A percentile compares a stretch with the other conserved stretches of the same genome.
These are phyloP conservation scores for Sebastes umbrosus DNA, from an alignment of 2,797 vertebrate species.

Conservation along the genomic window DNA sequence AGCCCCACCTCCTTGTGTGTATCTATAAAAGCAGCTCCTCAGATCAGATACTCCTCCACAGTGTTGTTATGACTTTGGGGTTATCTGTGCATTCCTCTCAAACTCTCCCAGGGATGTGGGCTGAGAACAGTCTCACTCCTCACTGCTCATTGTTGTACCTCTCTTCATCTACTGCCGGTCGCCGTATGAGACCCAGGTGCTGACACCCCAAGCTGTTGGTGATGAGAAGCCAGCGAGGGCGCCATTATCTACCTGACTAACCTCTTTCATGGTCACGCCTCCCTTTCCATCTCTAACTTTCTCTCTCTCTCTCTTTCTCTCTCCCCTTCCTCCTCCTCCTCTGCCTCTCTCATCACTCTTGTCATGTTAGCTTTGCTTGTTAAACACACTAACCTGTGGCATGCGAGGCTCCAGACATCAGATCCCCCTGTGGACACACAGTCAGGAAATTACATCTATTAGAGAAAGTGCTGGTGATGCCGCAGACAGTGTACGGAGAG, in stretches of 20 bases:
- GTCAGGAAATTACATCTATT: conserved; percentile 68
- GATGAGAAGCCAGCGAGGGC: conserved; percentile 14
- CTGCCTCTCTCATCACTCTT: conserved; percentile 23
- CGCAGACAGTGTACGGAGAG: conserved; percentile 25
- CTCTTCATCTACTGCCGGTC: conserved; percentile 3
- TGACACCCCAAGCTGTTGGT: conserved; percentile 19
- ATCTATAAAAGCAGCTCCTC: conserved; percentile 37
- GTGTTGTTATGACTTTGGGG: conserved; percentile 68
- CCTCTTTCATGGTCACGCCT: conserved; percentile 7
- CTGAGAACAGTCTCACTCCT: conserved; percentile 45
- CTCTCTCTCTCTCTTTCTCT: not conserved
- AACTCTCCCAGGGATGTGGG: conserved; percentile 50
- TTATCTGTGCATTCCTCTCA: conserved; percentile 67
- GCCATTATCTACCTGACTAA: conserved; percentile 30
- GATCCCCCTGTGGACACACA: conserved; percentile 22
- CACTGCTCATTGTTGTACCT: conserved; percentile 6
- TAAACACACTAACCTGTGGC: conserved; percentile 40
- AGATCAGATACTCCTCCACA: conserved; percentile 48
- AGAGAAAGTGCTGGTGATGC: conserved; percentile 69
- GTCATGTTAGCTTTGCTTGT: conserved; percentile 34
- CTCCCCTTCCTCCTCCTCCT: too few species aligned
- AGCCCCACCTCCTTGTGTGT: conserved; percentile 25
- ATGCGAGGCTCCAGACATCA: conserved; percentile 8
- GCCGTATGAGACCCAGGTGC: conserved; percentile 21
- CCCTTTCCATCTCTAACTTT: not conserved